A percentile compares a stretch with the other conserved stretches of the same genome.
Conservation (phyloP, 2,797 vertebrate species). For the Spondyliosoma cantharus region DNA sequence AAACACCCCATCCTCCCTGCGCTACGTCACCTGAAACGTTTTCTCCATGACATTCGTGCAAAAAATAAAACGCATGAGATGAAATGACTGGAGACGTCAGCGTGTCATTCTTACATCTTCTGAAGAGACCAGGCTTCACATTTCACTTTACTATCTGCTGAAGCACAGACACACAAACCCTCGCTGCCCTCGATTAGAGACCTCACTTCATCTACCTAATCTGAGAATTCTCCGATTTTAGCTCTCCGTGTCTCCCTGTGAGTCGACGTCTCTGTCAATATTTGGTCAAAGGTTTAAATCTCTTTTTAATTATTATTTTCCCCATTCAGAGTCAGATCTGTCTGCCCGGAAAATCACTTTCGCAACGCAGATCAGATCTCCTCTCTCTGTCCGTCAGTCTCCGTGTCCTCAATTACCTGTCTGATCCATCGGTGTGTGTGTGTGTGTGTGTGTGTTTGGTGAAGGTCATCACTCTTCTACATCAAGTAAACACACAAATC, state of each 20-base stretch:
- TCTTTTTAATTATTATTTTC: slow-evolving; percentile 19
- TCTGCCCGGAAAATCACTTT: not conserved
- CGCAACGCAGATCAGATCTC: not conserved
- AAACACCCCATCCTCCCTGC: no score
- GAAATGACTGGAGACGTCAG: no score
- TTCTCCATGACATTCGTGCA: no score
- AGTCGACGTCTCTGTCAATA: not conserved
- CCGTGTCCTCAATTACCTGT: not conserved
- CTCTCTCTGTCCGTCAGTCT: not conserved
- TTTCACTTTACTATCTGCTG: not conserved
- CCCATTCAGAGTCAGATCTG: not conserved
- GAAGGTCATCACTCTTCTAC: slow-evolving; percentile 14
- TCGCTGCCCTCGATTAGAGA: not conserved
- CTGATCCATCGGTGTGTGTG: not conserved
- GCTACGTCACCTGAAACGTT: no score
- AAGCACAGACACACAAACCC: not conserved
- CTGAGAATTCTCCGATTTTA: not conserved
- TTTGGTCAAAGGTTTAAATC: slow-evolving; percentile 17
- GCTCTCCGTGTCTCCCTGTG: not conserved
- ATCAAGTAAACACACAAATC: slow-evolving; percentile 1
- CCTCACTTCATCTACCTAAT: not conserved
- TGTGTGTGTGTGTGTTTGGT: not conserved
- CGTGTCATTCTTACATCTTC: no score
- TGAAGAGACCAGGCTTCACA: no score
- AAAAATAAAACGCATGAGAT: no score